Conservation (phyloP, 2,113 vertebrate genomes). For the Tachysurus fulvidraco region DNA sequence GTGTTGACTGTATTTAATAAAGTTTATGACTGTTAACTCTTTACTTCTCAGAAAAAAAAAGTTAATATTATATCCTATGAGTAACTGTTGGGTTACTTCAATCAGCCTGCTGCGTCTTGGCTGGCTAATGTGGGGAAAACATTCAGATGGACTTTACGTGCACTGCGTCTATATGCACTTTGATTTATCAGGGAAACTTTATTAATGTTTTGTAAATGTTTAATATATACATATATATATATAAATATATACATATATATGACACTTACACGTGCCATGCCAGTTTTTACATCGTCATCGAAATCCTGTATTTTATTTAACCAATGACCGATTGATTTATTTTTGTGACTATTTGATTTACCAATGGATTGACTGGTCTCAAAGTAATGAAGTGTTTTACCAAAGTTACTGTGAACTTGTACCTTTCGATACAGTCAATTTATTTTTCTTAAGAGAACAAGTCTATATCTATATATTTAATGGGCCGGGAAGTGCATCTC, state of each 20-base stretch:
- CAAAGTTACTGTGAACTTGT: conserved; percentile 99
- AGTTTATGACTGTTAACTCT: conserved; percentile 97
- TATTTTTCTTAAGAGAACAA: conserved; percentile 89
- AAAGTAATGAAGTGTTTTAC: conserved; percentile 91
- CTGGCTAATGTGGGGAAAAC: conserved; percentile 79
- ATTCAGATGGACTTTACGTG: conserved; percentile 87
- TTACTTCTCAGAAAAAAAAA: conserved; percentile 75
- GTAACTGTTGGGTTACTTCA: conserved; percentile 88
- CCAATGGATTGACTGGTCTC: conserved; percentile 75
- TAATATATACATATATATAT: conserved; percentile 71
- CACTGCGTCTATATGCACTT: conserved; percentile 98
- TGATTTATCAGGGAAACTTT: conserved; percentile 99
- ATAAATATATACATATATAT: conserved; percentile 50
- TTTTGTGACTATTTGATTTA: conserved; percentile 69
- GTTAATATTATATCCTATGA: conserved; percentile 81
- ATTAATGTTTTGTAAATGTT: conserved; percentile 99
- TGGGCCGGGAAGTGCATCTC: conserved; percentile 71
- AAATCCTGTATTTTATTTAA: conserved; percentile 78
- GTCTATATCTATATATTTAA: conserved; percentile 75
- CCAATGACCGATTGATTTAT: conserved; percentile 66
- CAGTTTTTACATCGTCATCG: conserved; percentile 82
- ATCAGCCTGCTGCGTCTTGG: conserved; percentile 82
- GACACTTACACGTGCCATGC: conserved; percentile 91
- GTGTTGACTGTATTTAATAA: conserved; percentile 93
- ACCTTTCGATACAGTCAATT: conserved; percentile 85